Conservation (phyloP, 1,140 invertebrate species). For the Ylistrum balloti region DNA sequence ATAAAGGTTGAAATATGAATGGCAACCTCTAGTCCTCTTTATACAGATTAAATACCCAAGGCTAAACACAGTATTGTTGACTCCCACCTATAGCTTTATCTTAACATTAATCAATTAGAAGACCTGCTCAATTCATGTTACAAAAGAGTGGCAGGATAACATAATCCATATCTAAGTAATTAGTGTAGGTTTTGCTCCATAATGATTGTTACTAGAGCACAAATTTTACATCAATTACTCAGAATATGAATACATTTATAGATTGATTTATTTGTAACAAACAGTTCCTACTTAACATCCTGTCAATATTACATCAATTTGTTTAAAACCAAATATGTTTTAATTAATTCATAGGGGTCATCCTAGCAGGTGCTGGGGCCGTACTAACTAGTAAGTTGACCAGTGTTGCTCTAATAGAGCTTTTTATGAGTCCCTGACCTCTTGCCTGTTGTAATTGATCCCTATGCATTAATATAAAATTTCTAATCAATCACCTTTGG, state of each 20-base stretch:
- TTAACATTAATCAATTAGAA: neutral
- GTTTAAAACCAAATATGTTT: too few species aligned
- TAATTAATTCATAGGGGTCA: too few species aligned
- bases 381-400: too few species aligned
- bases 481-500: too few species aligned
- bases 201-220: neutral
- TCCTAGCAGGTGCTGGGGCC: too few species aligned
- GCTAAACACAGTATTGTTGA: neutral
- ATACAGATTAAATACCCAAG: neutral
- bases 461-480: too few species aligned
- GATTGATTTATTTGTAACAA: neutral
- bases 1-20: neutral
- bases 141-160: neutral
- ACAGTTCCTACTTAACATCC: neutral
- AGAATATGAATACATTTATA: neutral
- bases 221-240: neutral
- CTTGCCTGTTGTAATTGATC: too few species aligned
- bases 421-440: too few species aligned
- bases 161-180: slow-evolving; percentile 30
- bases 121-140: neutral
- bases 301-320: too few species aligned
- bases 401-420: too few species aligned
- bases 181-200: neutral
- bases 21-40: neutral
- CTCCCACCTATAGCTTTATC: neutral